Conservation (phyloP, 2,113 vertebrate species). For the Melospiza georgiana region DNA sequence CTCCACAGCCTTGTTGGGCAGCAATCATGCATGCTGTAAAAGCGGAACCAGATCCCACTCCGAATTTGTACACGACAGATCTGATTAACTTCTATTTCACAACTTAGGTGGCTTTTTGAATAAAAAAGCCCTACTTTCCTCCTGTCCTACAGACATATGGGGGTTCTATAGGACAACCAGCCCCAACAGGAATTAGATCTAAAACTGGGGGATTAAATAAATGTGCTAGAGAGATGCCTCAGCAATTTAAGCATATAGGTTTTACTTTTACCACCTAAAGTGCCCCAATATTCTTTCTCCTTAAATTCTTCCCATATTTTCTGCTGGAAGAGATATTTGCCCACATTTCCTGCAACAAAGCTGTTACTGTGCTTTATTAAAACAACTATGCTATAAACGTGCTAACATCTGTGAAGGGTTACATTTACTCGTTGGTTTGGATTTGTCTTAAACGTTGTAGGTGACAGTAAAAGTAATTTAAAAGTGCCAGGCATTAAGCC, state of each 20-base stretch:
- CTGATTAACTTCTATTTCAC: neutral
- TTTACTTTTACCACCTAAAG: neutral
- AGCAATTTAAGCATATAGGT: neutral
- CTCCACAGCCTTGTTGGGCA: neutral
- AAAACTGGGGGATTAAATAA: neutral
- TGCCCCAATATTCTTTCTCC: neutral
- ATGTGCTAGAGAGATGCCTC: neutral
- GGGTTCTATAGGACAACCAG: neutral
- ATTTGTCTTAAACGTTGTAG: neutral
- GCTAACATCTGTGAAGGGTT: conserved; percentile 10
- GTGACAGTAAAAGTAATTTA: neutral
- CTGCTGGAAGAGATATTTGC: conserved; percentile 8
- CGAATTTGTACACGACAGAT: neutral
- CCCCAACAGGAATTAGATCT: neutral
- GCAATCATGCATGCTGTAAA: neutral
- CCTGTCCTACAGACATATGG: neutral
- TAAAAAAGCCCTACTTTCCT: neutral
- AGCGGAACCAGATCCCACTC: neutral
- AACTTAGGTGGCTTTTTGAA: neutral
- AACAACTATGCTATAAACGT: neutral
- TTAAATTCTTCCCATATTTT: conserved; percentile 55
- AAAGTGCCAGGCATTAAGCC: neutral
- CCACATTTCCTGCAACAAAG: conserved; percentile 51
- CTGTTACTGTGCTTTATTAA: conserved; percentile 14
- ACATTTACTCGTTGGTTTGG: neutral